phyloP scores from a whole-genome alignment of 2,797 vertebrate species.

The Gobio occitaniae region DNA sequence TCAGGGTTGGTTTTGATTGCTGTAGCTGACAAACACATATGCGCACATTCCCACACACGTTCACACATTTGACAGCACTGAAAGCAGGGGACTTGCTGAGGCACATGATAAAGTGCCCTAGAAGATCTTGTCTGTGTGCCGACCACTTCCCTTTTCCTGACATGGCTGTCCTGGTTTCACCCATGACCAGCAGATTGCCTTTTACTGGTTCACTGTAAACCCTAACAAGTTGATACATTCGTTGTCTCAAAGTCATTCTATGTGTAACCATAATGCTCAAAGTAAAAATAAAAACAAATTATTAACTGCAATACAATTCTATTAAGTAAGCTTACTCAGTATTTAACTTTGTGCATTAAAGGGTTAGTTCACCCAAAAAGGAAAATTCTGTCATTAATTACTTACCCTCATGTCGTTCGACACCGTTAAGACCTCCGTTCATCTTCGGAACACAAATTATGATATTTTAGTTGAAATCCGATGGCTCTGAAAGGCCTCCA shows the following conservation, averaged over 20 bases:
- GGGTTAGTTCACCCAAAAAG: too few species aligned
- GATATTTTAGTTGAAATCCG: too few species aligned
- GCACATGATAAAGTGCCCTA: constrained; percentile 19
- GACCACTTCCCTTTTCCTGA: constrained; percentile 4
- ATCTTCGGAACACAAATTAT: too few species aligned
- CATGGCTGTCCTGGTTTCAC: constrained; percentile 10
- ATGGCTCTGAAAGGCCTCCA: too few species aligned
- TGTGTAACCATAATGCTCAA: not conserved
- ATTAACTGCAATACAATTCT: not conserved
- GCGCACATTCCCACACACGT: constrained; percentile 26
- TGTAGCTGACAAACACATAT: constrained; percentile 29
- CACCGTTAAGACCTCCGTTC: too few species aligned
- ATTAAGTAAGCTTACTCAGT: not conserved
- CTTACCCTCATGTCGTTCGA: too few species aligned
- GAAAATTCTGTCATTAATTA: too few species aligned
- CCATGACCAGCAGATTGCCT: constrained; percentile 10
- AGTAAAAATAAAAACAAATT: not conserved
- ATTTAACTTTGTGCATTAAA: not conserved
- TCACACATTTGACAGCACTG: constrained; percentile 29
- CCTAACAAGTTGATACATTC: not conserved
- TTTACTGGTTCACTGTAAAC: not conserved
- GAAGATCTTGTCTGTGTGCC: not conserved
- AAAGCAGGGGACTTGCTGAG: constrained; percentile 33
- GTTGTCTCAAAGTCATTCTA: not conserved
- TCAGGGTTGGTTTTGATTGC: constrained; percentile 27